Base-by-base conservation (phyloP, 2,888 invertebrate species). In the Fragum fragum region DNA sequence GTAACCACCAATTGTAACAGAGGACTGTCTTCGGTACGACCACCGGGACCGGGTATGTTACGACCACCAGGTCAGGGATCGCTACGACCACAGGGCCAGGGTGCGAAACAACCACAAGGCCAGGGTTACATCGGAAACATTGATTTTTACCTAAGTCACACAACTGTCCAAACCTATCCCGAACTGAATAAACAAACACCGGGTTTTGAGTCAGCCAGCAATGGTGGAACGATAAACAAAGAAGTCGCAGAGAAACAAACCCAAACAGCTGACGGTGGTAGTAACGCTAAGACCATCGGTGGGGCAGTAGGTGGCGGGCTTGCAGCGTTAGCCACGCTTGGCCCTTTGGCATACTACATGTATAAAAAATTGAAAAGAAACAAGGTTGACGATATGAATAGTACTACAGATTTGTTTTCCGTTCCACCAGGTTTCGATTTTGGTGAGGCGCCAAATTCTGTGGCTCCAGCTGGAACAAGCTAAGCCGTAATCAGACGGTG, bases 371-470 rank as follows among this genome's bases (percentile, higher is more conserved):
- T 63, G 36, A 29, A 63, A n/a, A 29, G 32, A 18, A 63, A 28
- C 28, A 32, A 32, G 36, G 63, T 63, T 18, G 63, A 32, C 32
- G 63, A 63, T n/a, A 63, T 28, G 21, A 63, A 63, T 18, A 63
- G 32, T 29, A 32, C 63, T 3, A 63, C 32, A 3, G 63, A 36
- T 36, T n/a, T 63, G 36, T 32, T 32, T 18, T 32, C 32, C 16
- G 36, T 36, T 14, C 32, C 63, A 32, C 63, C 63, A 1, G 36
- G 32, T 16, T 14, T 32, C 3, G 63, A 36, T 63, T 63, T 63
- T 63, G 63, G 28, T 3, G 63, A 63, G 28, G 63, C 63, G n/a
- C 63, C 63, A 18, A 63, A 63, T 36, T 63, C 63, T 11, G 63
- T 63, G 18, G 28, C 63, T 18, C 63, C 63, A n/a, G 63, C 63